A percentile compares a stretch with the other conserved stretches of the same genome.
Evolutionary conservation across 2,797 vertebrate genomes (phyloP).

Genomic region (Pantherophis vulpinus): DNA sequence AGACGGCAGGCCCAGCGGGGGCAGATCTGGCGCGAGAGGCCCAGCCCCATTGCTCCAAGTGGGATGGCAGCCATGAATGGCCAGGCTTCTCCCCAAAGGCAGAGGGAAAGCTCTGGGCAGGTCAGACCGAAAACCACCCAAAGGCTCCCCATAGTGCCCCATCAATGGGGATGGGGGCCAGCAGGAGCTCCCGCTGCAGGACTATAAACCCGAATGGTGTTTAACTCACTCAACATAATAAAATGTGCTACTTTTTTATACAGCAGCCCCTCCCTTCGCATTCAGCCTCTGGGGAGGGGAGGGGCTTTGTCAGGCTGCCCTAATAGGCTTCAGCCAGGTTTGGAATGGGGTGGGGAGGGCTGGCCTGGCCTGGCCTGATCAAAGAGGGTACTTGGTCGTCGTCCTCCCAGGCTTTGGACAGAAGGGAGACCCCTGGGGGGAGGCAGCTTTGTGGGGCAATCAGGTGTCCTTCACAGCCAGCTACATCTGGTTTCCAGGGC

Average conservation of each 20-base stretch:
- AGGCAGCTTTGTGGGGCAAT: no score
- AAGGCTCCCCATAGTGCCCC: rapidly evolving
- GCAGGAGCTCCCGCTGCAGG: background rate
- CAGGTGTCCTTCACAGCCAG: no score
- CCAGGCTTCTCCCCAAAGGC: background rate
- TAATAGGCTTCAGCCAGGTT: background rate
- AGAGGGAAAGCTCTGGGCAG: background rate
- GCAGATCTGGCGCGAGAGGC: no score
- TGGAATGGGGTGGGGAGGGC: background rate
- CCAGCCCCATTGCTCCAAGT: no score
- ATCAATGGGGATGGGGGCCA: background rate
- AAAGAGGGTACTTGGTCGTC: background rate
- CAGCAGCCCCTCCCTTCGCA: background rate
- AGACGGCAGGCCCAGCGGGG: rapidly evolving
- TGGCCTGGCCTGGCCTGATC: background rate
- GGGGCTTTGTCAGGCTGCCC: background rate
- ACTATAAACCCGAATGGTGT: background rate
- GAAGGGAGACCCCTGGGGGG: no score
- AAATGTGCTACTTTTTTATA: background rate
- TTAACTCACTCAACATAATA: background rate
- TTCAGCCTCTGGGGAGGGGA: no score
- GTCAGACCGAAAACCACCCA: rapidly evolving
- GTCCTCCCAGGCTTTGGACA: no score
- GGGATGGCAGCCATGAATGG: background rate
- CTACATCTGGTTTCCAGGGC: no score